Conservation (phyloP, 2,797 vertebrate species). For the Prunella strophiata region DNA sequence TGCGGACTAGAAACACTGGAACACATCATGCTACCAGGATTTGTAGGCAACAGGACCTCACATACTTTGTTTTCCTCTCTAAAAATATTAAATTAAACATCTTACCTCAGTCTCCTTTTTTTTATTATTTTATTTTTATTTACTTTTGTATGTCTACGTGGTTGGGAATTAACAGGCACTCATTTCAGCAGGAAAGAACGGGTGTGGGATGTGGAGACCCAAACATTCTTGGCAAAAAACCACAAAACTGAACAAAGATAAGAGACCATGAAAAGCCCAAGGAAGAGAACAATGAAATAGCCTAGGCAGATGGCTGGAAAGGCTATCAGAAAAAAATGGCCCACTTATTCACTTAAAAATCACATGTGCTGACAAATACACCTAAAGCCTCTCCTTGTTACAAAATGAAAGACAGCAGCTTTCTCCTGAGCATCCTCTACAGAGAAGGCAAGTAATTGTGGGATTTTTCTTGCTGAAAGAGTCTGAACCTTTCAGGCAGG, state of each 20-base stretch:
- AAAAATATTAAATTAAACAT: not conserved
- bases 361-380: not conserved
- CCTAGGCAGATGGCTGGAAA: not conserved
- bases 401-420: not conserved
- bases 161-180: not conserved
- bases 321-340: not conserved
- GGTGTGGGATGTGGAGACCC: not conserved
- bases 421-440: not conserved
- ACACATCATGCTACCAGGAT: not conserved
- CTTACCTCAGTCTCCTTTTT: not conserved
- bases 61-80: not conserved
- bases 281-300: not conserved
- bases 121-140: not conserved
- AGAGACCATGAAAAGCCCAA: not conserved
- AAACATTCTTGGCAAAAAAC: not conserved
- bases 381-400: not conserved
- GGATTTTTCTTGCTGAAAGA: not conserved
- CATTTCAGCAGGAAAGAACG: not conserved
- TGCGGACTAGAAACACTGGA: not conserved
- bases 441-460: not conserved
- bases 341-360: not conserved
- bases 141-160: not conserved
- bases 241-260: not conserved
- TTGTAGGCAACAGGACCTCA: not conserved
- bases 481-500: not conserved